A percentile compares a stretch with the other conserved stretches of the same genome.
Evolutionary conservation across 2,888 invertebrate genomes (phyloP).

Genomic region (Rhogogaster chlorosoma): DNA sequence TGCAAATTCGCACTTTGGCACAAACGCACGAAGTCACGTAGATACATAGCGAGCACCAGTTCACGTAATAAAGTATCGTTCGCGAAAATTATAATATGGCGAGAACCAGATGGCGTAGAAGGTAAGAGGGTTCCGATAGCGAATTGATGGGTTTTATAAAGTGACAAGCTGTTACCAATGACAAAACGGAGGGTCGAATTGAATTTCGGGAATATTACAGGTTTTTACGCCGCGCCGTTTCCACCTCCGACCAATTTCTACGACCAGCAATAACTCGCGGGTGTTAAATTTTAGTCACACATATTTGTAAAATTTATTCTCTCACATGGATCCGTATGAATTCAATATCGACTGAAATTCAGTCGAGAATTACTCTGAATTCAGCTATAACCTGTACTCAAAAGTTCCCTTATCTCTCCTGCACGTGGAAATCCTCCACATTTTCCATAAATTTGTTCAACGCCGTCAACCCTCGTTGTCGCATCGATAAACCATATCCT

Average conservation of each 20-base stretch:
- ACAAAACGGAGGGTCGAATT: constrained; percentile 56
- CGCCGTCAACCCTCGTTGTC: neutral
- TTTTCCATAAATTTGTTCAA: constrained; percentile 4
- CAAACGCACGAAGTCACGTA: neutral
- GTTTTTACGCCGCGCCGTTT: constrained; percentile 33
- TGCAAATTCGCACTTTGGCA: constrained; percentile 1
- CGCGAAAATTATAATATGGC: constrained; percentile 49
- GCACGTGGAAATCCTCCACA: neutral
- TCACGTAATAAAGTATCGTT: constrained; percentile 41
- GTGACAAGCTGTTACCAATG: constrained; percentile 56
- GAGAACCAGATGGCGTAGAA: constrained; percentile 43
- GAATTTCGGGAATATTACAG: constrained; percentile 51
- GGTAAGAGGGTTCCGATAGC: constrained; percentile 54
- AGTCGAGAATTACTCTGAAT: constrained; percentile 34
- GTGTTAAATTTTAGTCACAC: constrained; percentile 48
- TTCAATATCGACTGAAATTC: constrained; percentile 24
- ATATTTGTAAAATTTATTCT: constrained; percentile 41
- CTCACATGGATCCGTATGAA: constrained; percentile 39
- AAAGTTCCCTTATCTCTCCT: constrained; percentile 1
- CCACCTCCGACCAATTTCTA: constrained; percentile 39
- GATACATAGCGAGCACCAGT: constrained; percentile 32
- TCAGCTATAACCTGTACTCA: neutral
- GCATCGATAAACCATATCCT: constrained; percentile 5
- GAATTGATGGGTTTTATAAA: constrained; percentile 54
- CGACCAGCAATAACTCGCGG: constrained; percentile 37